Evolutionary conservation across 2,113 vertebrate genomes (phyloP), one percentile per base, ranked within the genome.

Genomic region (Ochotona curzoniae): DNA sequence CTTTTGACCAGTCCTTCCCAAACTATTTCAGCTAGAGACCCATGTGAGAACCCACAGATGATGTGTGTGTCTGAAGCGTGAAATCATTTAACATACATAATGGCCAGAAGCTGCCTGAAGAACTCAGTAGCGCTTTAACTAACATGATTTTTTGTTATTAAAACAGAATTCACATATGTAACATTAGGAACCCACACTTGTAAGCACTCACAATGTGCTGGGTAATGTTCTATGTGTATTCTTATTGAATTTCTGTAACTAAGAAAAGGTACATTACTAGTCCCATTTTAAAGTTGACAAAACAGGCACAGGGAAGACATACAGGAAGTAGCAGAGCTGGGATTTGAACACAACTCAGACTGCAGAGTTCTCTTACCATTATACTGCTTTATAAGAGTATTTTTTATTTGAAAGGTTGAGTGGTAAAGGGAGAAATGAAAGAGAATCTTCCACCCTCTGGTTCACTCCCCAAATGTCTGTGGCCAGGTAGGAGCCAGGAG

Each of bases 81-180:
- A 78, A 66, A 44, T 63, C 60, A 61, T 28, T 67, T 90, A 67
- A 51, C 49, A 51, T 63, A 32, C 14, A 32, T 51, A 60, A 61
- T 63, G 30, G 20, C 25, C 14, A 87, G 70, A 70, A 61, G 26
- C 49, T 84, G 51, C 67, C 80, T 0, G 83, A 60, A 70, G 60
- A 85, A 75, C 32, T 63, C 30, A 71, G 38, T 38, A n/a, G 88
- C 51, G 57, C 67, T 84, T 85, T 69, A 74, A 84, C 87, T 69
- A 74, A 84, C 90, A 60, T 90, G 54, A 76, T 70, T 78, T 71
- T 90, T 49, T 84, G 79, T 91, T 84, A 70, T 83, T 30, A 63
- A 57, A 63, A 2, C 30, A 67, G 70, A 63, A 54, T 69, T 81
- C 28, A 17, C 14, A 13, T 44, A 89, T 32, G 32, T 44, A 89